Evolutionary conservation across 2,888 invertebrate genomes (phyloP).

Genomic region (Cerastoderma edule): DNA sequence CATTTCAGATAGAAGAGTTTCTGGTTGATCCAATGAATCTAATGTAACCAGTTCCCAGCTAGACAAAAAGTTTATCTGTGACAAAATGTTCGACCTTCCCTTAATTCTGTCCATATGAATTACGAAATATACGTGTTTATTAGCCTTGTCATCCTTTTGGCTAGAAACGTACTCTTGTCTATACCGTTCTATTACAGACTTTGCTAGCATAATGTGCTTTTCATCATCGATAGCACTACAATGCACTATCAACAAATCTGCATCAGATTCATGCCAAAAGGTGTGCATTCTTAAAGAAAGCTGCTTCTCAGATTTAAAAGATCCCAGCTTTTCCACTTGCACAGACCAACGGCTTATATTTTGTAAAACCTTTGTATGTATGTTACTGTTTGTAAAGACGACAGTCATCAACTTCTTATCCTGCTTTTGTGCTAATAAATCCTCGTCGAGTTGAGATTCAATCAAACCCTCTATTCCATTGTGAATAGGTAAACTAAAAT

Average conservation of each 20-base stretch:
- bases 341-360: not conserved
- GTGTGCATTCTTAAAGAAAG: conserved; percentile 44
- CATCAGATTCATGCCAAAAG: conserved; percentile 53
- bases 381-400: conserved; percentile 63
- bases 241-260: conserved; percentile 54
- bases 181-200: conserved; percentile 51
- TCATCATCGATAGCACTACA: conserved; percentile 59
- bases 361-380: conserved; percentile 39
- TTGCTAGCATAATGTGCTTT: conserved; percentile 62
- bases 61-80: conserved; percentile 62
- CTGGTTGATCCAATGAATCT: conserved; percentile 55
- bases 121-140: conserved; percentile 47
- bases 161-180: conserved; percentile 18
- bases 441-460: not conserved
- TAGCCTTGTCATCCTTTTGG: not conserved
- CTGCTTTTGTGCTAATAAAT: no score
- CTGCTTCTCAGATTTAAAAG: conserved; percentile 69
- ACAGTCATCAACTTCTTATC: conserved; percentile 31
- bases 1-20: conserved; percentile 33
- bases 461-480: conserved; percentile 51
- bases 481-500: conserved; percentile 59
- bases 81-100: conserved; percentile 17
- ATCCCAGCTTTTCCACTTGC: conserved; percentile 61
- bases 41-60: conserved; percentile 62
- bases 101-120: conserved; percentile 41